Base-by-base conservation (phyloP, 2,113 vertebrate species). In the Saimiri boliviensis region DNA sequence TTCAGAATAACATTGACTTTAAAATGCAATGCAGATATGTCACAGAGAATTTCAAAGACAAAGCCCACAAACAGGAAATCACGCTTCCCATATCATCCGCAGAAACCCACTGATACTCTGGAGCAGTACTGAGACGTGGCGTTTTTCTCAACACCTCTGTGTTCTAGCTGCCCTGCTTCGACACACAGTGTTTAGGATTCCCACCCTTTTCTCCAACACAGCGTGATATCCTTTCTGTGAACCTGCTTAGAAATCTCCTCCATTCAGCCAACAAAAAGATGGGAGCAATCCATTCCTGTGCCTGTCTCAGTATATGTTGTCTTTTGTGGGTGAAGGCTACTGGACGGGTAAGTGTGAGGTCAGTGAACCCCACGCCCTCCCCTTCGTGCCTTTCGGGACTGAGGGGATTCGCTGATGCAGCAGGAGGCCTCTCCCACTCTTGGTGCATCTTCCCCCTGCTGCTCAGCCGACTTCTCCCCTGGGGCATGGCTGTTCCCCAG, bases 121-220 rank as follows among this genome's bases (percentile, higher is more conserved):
- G 20, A 1, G 0, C 37, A 32, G 21, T 19, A 4, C 12, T 11
- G 12, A 1, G 23, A 4, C 14, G 13, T 13, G 23, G 35, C 35
- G 16, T 23, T 92, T 76, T n/a, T 42, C 81, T 66, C 9, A 52
- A 40, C 3, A 3, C 17, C 4, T 10, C 58, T 60, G 58, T 60
- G 58, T 60, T 60, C 58, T 11, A 60, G 58, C 23, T 58, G 56
- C 23, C 58, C 23, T 60, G 58, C 23, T 60, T 66, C 30, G 11
- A 66, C 10, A 19, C 4, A 32, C 2, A 13, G 9, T 13, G 14
- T 49, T 52, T 30, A 3, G 45, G 63, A 66, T 25, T 52, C 23
- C 32, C 30, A 20, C 9, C 13, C 47, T 12, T 25, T 84, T 30
- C 58, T 32, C 32, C 52, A 66, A 52, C 21, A 37, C n/a, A 74